Evolutionary conservation across 2,888 invertebrate genomes (phyloP).

Genomic region (Apamea anceps): DNA sequence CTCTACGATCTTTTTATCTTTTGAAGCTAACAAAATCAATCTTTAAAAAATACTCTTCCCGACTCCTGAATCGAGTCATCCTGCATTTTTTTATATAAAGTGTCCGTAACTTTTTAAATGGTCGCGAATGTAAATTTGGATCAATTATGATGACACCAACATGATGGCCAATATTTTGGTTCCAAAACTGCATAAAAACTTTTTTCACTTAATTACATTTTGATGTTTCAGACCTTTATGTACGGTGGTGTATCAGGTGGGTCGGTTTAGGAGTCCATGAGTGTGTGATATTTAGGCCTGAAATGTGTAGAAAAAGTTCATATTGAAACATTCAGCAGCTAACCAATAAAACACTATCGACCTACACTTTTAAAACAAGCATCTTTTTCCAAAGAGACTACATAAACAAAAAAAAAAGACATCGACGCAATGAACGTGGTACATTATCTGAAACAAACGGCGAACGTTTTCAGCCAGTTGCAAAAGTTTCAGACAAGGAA

Average conservation of each 20-base stretch:
- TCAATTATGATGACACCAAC: no score
- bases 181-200: no score
- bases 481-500: conserved; percentile 59
- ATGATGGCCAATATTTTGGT: background rate
- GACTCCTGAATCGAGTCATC: no score
- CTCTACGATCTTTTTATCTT: background rate
- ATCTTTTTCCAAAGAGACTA: conserved; percentile 8
- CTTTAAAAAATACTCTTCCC: background rate
- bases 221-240: no score
- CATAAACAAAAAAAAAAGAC: background rate
- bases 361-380: background rate
- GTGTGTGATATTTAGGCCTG: background rate
- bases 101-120: no score
- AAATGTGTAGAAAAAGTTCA: no score
- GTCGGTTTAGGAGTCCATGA: background rate
- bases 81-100: no score
- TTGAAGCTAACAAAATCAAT: background rate
- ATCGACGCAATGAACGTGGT: conserved; percentile 38
- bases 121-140: no score
- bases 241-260: no score
- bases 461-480: conserved; percentile 55
- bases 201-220: no score
- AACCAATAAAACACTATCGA: conserved; percentile 1
- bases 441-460: conserved; percentile 60
- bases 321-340: background rate